These are phyloP conservation scores for Notiomystis cincta DNA, from an alignment of 2,113 vertebrate species.

Conservation along the genomic window DNA sequence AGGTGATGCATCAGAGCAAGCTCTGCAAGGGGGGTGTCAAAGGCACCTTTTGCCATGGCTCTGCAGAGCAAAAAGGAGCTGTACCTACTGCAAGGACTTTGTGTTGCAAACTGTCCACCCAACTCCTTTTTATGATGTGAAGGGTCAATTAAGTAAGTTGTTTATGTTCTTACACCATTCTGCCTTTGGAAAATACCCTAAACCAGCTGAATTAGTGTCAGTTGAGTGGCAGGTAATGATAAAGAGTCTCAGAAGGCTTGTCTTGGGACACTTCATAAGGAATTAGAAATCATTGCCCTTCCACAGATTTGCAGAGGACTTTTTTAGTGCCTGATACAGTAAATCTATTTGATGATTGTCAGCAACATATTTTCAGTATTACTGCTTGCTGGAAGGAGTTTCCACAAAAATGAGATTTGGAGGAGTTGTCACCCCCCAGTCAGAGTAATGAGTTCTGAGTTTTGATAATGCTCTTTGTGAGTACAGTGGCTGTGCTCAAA, in stretches of 20 bases:
- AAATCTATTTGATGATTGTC: neutral
- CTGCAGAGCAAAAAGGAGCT: neutral
- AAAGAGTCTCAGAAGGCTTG: neutral
- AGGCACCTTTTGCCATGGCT: neutral
- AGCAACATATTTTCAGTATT: neutral
- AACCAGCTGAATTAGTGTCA: neutral
- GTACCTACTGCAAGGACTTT: neutral
- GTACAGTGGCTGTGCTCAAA: slow-evolving; percentile 10
- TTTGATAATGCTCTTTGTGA: slow-evolving; percentile 16
- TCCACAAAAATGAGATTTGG: neutral
- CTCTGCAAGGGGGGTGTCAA: neutral
- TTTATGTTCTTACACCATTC: neutral
- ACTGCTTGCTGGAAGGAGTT: neutral
- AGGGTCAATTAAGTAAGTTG: neutral
- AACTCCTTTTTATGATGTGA: neutral
- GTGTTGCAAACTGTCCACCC: neutral
- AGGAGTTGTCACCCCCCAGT: neutral
- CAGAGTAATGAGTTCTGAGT: neutral
- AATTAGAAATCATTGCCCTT: neutral
- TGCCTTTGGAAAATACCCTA: neutral
- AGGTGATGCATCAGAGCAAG: fast-evolving
- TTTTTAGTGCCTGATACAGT: neutral
- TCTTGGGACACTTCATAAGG: neutral
- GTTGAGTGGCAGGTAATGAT: neutral
- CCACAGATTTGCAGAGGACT: neutral